Evolutionary conservation across 2,113 vertebrate species (phyloP), one percentile per base, ranked within the genome.

Genomic region (Dasyprocta punctata): DNA sequence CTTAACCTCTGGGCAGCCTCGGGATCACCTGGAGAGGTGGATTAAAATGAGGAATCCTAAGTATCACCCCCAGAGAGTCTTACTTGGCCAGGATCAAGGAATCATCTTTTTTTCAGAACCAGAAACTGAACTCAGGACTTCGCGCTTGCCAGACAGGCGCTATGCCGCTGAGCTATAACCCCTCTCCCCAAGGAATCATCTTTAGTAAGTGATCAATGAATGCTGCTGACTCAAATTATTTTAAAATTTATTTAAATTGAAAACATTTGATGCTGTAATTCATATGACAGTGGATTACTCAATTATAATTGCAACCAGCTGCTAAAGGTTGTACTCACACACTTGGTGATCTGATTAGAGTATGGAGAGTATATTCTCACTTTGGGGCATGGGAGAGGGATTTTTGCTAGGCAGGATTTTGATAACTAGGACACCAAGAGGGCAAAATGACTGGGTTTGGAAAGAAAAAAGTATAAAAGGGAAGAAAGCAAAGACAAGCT

Each of bases 201-300:
- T 63, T 87, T 71, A 86, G 58, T 38, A 69, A 84, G 28, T n/a
- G 41, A 92, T 60, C 33, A 49, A 26, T 60, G 80, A 78, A 60
- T 84, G 26, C 12, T 69, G 49, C n/a, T 36, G 56, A 75, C 36
- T 92, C 36, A 69, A 89, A n/a, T 90, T 71, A 81, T 86, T 93
- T 80, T 71, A 63, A 87, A 80, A 49, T 93, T 82, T 86, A 58
- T 93, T 82, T 87, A 83, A 58, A 36, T 12, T 60, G 10, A 90
- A 85, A 85, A 92, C 24, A 52, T 61, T n/a, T 63, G 24, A 65
- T 30, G 56, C n/a, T 54, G 22, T 71, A 86, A 86, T 86, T 63
- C 30, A 61, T 30, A 33, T 44, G 58, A 56, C 7, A 90, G 26
- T 78, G 20, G 58, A 58, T 67, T 44, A 96, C 49, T 95, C 30